Conservation (phyloP, 2,888 invertebrate genomes). For the Conops quadrifasciatus region DNA sequence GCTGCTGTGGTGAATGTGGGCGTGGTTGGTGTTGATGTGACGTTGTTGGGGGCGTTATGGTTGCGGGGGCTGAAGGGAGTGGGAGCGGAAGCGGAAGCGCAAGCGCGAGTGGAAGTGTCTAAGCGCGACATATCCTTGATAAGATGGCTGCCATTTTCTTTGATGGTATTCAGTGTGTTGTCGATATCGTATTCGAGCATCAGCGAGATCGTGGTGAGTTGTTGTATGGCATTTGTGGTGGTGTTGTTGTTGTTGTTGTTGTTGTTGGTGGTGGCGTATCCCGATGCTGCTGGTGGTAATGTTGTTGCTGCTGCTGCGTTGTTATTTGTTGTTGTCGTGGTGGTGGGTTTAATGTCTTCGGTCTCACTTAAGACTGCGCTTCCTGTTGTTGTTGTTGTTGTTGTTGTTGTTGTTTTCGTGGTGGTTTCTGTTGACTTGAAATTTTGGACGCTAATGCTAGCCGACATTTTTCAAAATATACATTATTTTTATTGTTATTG, state of each 20-base stretch:
- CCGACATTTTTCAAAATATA: no score
- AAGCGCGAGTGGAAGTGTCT: not conserved
- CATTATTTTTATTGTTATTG: no score
- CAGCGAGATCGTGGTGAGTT: slow-evolving; percentile 58
- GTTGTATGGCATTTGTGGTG: slow-evolving; percentile 43
- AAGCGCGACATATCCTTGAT: slow-evolving; percentile 31
- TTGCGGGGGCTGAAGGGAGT: slow-evolving; percentile 13
- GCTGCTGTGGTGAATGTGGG: slow-evolving; percentile 21
- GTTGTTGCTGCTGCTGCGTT: slow-evolving; percentile 4
- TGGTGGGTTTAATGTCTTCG: not conserved
- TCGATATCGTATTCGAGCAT: slow-evolving; percentile 65
- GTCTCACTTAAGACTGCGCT: no score
- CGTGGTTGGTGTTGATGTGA: slow-evolving; percentile 12
- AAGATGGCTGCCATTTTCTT: slow-evolving; percentile 55
- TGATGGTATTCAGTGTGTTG: slow-evolving; percentile 62
- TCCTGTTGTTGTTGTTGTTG: no score
- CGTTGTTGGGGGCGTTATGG: slow-evolving; percentile 20
- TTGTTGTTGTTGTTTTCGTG: no score
- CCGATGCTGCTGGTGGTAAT: no score
- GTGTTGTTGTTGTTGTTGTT: not conserved
- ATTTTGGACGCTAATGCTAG: no score
- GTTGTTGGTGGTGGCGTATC: no score
- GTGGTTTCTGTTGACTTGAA: no score
- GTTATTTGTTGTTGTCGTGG: not conserved
- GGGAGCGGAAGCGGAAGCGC: not conserved